phyloP scores from a whole-genome alignment of 2,888 invertebrate species.

The Zygaena filipendulae region DNA sequence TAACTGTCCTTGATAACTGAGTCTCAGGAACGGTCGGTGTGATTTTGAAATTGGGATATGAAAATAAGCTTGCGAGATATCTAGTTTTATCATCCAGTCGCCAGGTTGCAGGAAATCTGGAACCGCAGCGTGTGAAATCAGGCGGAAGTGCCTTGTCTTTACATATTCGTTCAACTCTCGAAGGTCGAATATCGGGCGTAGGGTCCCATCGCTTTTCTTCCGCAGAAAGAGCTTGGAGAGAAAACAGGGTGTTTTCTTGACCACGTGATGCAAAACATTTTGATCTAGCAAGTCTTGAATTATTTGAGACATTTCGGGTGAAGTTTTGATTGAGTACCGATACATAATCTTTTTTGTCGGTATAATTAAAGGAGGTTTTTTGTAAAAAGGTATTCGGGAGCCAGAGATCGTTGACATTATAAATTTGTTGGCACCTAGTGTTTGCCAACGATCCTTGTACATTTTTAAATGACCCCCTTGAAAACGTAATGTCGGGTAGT shows the following conservation, averaged over 20 bases:
- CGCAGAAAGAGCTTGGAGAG: background rate
- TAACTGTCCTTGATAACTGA: constrained; percentile 1
- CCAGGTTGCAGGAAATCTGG: no score
- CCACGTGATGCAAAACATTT: no score
- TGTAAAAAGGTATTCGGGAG: background rate
- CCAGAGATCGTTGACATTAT: constrained; percentile 1
- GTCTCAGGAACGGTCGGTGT: constrained; percentile 13
- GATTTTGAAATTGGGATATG: constrained; percentile 6
- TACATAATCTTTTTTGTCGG: background rate
- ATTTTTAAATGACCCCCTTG: constrained; percentile 1
- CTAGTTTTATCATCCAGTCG: constrained; percentile 12
- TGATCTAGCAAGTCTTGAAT: no score
- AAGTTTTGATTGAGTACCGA: background rate
- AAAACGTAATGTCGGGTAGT: background rate
- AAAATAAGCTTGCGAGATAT: constrained; percentile 15
- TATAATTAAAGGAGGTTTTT: background rate
- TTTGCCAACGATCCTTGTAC: background rate
- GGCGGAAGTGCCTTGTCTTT: no score
- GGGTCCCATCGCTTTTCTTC: no score
- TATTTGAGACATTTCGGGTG: constrained; percentile 2
- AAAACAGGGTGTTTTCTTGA: background rate
- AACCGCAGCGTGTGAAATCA: no score
- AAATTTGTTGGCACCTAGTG: background rate
- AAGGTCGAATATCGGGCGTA: no score
- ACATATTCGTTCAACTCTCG: no score